A percentile compares a stretch with the other conserved stretches of the same genome.
Evolutionary conservation across 2,888 invertebrate genomes (phyloP).

Genomic region (Sarcophaga variegata): DNA sequence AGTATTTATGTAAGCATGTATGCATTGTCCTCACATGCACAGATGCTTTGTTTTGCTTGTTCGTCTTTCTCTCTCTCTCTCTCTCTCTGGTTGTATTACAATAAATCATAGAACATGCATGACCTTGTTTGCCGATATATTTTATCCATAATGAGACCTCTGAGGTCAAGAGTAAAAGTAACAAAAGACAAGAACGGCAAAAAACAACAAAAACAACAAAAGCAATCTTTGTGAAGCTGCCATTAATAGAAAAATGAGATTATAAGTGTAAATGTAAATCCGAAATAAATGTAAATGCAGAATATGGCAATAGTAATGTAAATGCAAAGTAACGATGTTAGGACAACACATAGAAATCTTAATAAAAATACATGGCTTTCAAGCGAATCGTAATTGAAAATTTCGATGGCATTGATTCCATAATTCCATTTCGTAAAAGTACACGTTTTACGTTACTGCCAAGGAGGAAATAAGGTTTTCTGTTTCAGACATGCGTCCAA

Average conservation of each 20-base stretch:
- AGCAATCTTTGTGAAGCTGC: neutral
- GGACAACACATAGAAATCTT: no score
- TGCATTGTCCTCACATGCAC: no score
- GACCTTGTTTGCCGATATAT: conserved; percentile 42
- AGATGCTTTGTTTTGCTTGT: neutral
- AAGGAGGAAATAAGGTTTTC: no score
- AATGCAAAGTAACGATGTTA: neutral
- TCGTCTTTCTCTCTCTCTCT: neutral
- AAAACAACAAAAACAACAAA: neutral
- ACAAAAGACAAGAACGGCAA: neutral
- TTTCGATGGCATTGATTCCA: no score
- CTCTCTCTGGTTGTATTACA: neutral
- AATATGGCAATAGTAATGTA: neutral
- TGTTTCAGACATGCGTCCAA: no score
- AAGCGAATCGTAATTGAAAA: no score
- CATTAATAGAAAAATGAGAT: conserved; percentile 25
- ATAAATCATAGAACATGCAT: conserved; percentile 19
- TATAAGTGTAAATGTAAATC: conserved; percentile 1
- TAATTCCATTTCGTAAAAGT: no score
- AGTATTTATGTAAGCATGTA: no score
- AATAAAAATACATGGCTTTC: no score
- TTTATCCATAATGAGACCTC: conserved; percentile 44
- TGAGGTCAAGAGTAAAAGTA: conserved; percentile 51
- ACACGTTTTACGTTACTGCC: no score
- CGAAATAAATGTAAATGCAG: conserved; percentile 31